Percentiles rank a stretch among this genome's conserved stretches.
These are phyloP conservation scores for Anarrhichthys ocellatus DNA, from an alignment of 2,113 vertebrate genomes.

Conservation along the genomic window DNA sequence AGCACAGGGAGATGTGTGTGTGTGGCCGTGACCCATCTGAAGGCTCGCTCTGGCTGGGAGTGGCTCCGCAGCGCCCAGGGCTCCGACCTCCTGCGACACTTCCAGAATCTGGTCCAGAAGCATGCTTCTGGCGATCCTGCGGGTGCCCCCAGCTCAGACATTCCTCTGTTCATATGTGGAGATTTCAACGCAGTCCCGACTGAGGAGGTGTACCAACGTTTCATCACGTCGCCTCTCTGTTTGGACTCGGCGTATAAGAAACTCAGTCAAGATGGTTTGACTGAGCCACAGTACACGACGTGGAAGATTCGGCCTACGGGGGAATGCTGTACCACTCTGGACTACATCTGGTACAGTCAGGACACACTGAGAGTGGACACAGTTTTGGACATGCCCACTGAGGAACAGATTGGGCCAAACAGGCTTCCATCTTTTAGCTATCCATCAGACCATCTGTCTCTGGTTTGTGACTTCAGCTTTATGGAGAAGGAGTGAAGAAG, in stretches of 20 bases:
- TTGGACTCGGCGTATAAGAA: conserved; percentile 94
- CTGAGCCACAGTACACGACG: conserved; percentile 92
- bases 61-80: conserved; percentile 93
- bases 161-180: conserved; percentile 91
- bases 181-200: conserved; percentile 94
- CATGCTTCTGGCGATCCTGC: neutral
- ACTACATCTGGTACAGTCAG: conserved; percentile 97
- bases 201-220: conserved; percentile 93
- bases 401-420: conserved; percentile 95
- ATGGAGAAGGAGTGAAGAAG: conserved; percentile 80
- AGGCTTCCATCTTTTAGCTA: conserved; percentile 95
- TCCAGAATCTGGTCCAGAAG: conserved; percentile 85
- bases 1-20: conserved; percentile 83
- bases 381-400: conserved; percentile 89
- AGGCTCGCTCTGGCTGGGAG: conserved; percentile 95
- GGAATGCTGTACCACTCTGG: conserved; percentile 93
- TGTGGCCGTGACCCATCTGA: conserved; percentile 93
- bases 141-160: neutral
- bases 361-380: conserved; percentile 85
- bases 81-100: conserved; percentile 90
- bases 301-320: conserved; percentile 97
- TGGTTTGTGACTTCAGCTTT: conserved; percentile 96
- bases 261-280: conserved; percentile 88
- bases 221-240: conserved; percentile 89
- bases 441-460: conserved; percentile 95